Conservation (phyloP, 2,797 vertebrate genomes). For the Bradypus variegatus region DNA sequence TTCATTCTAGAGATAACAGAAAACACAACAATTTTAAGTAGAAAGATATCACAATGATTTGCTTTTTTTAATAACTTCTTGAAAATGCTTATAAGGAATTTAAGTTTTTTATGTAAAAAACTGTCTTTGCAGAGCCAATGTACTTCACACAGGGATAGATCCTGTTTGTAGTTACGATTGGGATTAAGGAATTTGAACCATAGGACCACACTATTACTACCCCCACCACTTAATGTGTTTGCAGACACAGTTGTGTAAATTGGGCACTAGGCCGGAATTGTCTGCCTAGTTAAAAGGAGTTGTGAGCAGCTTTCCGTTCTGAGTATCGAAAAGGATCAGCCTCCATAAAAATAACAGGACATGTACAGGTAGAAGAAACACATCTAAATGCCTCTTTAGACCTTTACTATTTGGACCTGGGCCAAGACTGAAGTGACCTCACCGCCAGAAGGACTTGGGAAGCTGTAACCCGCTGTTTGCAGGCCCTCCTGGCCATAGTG, state of each 20-base stretch:
- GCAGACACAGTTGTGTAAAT: neutral
- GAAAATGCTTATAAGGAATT: neutral
- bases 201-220: neutral
- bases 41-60: neutral
- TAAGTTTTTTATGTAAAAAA: neutral
- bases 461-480: conserved; percentile 4
- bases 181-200: conserved; percentile 2
- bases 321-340: neutral
- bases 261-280: neutral
- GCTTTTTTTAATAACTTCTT: neutral
- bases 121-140: neutral
- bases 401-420: neutral
- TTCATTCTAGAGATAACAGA: neutral
- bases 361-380: neutral
- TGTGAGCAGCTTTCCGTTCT: neutral
- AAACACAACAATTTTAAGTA: neutral
- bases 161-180: neutral
- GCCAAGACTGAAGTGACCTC: neutral
- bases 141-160: neutral
- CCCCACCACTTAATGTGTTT: neutral
- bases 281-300: neutral
- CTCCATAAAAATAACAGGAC: neutral
- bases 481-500: neutral
- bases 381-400: neutral
- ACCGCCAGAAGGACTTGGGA: conserved; percentile 6